These are phyloP conservation scores for Chaetodon trifascialis DNA, from an alignment of 2,113 vertebrate species.

Conservation along the genomic window DNA sequence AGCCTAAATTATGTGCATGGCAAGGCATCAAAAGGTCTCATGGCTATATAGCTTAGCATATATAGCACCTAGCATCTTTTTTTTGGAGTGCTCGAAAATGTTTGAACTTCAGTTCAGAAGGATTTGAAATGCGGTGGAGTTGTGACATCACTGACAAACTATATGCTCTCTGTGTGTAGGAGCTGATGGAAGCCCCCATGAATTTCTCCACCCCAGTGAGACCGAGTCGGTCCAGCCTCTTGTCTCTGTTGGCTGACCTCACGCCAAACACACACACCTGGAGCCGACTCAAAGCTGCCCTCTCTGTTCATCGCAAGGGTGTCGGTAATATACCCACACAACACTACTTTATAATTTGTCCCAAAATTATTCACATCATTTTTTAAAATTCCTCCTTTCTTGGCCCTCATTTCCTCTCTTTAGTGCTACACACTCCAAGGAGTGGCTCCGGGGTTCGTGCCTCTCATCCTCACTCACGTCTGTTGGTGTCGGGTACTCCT, in stretches of 20 bases:
- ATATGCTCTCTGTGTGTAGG: constrained; percentile 20
- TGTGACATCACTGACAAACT: not conserved
- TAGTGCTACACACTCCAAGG: constrained; percentile 71
- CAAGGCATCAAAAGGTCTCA: too few species aligned
- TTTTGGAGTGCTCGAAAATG: too few species aligned
- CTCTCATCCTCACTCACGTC: not conserved
- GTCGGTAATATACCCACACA: constrained; percentile 49
- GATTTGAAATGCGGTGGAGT: not conserved
- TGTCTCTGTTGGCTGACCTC: constrained; percentile 72
- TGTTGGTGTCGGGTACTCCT: not conserved
- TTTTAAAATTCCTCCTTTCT: not conserved
- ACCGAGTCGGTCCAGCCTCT: constrained; percentile 63
- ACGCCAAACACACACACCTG: constrained; percentile 80
- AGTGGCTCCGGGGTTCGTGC: not conserved
- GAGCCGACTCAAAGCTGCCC: constrained; percentile 84
- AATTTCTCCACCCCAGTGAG: constrained; percentile 70
- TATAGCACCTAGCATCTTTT: too few species aligned
- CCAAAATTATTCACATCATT: not conserved
- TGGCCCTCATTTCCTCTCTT: not conserved
- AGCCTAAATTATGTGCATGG: too few species aligned
- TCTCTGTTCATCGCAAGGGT: constrained; percentile 84
- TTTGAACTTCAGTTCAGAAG: not conserved
- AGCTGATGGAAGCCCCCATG: constrained; percentile 22
- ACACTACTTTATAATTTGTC: not conserved
- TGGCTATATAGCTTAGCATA: too few species aligned